These are phyloP conservation scores for Cheirogaleus major DNA, from an alignment of 2,797 vertebrate genomes.

Conservation along the genomic window DNA sequence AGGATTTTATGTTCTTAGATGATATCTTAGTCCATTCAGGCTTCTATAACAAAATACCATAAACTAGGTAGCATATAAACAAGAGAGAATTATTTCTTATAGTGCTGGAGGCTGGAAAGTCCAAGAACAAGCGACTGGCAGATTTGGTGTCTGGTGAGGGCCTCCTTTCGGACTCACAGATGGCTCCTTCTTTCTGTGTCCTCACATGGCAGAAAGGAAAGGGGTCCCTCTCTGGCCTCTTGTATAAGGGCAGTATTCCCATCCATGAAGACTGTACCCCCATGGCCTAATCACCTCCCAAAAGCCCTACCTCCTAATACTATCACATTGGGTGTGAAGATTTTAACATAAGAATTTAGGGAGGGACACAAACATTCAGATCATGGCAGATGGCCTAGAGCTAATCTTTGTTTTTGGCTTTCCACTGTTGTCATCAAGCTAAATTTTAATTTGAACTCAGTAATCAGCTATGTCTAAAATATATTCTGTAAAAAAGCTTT, in stretches of 20 bases:
- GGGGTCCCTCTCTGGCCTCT: background rate
- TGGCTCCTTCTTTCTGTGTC: background rate
- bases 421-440: background rate
- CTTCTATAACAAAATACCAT: background rate
- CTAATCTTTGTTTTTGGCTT: background rate
- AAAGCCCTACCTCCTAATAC: background rate
- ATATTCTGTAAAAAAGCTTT: constrained; percentile 12
- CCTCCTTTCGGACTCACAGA: background rate
- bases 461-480: background rate
- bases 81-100: background rate
- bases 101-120: background rate
- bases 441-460: constrained; percentile 9
- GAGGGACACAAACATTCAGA: background rate
- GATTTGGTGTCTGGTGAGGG: background rate
- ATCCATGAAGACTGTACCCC: no score
- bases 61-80: background rate
- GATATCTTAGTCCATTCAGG: background rate
- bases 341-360: background rate
- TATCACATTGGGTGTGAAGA: background rate
- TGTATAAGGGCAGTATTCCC: background rate
- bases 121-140: background rate
- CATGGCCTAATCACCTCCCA: background rate
- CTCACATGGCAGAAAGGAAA: background rate
- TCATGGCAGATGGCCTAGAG: background rate
- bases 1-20: constrained; percentile 10